These are phyloP conservation scores for Pseudochirops corinnae DNA, from an alignment of 2,797 vertebrate genomes.

Conservation along the genomic window DNA sequence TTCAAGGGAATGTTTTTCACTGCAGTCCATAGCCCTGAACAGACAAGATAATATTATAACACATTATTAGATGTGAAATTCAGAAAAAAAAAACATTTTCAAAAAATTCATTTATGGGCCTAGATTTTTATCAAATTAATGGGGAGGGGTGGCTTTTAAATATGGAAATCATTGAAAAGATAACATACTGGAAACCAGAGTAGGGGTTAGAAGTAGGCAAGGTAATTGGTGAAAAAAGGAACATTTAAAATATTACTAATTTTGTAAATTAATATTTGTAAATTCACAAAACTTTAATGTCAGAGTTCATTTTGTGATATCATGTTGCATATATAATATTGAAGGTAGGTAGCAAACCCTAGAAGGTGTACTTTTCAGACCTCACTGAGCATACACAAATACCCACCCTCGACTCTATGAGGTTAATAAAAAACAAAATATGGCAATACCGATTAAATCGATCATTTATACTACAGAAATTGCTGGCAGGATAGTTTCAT, in stretches of 20 bases:
- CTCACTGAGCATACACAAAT: background rate
- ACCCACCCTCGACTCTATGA: background rate
- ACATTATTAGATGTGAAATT: rapidly evolving
- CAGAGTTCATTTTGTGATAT: background rate
- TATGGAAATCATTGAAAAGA: background rate
- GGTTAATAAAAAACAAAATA: background rate
- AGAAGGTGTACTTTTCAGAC: background rate
- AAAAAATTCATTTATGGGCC: background rate
- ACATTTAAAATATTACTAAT: background rate
- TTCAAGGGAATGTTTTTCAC: background rate
- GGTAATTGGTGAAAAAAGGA: background rate
- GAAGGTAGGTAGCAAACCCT: background rate
- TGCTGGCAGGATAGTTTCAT: background rate
- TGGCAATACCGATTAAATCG: too few relatives aligned
- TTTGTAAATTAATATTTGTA: background rate
- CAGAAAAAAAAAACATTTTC: background rate
- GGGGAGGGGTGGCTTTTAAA: background rate
- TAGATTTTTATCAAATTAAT: background rate
- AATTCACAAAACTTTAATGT: background rate
- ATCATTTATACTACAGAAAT: background rate
- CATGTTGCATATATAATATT: background rate
- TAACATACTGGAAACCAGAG: background rate
- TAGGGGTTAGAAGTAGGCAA: background rate
- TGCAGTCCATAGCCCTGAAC: rapidly evolving
- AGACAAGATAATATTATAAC: rapidly evolving